A percentile compares a stretch with the other conserved stretches of the same genome.
phyloP scores from a whole-genome alignment of 1,140 invertebrate species.

The Anadara kagoshimensis region DNA sequence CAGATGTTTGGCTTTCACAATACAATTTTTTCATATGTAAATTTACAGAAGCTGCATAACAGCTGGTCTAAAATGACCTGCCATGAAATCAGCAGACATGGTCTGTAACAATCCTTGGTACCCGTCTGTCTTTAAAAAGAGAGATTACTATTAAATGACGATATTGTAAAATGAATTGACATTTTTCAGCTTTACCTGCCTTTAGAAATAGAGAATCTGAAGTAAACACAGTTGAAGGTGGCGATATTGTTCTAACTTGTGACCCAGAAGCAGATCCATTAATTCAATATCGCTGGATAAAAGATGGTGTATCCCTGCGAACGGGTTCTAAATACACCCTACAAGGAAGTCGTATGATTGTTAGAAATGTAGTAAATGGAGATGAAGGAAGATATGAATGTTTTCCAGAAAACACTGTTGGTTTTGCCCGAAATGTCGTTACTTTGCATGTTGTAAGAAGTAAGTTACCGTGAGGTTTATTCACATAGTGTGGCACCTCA shows the following conservation, averaged over 20 bases:
- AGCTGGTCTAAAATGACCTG: too few species aligned
- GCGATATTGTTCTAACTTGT: conserved; percentile 86
- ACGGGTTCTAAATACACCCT: conserved; percentile 61
- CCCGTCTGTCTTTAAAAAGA: too few species aligned
- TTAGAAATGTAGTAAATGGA: conserved; percentile 82
- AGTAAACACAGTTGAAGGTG: conserved; percentile 82
- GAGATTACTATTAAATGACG: too few species aligned
- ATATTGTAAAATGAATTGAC: too few species aligned
- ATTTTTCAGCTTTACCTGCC: not conserved
- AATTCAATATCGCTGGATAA: conserved; percentile 86
- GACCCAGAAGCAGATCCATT: conserved; percentile 85
- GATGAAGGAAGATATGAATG: conserved; percentile 94
- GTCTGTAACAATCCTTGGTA: too few species aligned
- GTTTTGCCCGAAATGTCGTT: conserved; percentile 53
- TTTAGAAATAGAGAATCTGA: conserved; percentile 14
- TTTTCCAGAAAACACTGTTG: conserved; percentile 84
- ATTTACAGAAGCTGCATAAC: too few species aligned
- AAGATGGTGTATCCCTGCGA: conserved; percentile 80
- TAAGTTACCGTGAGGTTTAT: too few species aligned
- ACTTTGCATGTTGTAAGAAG: not conserved
- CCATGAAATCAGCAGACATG: too few species aligned
- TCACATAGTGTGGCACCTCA: too few species aligned
- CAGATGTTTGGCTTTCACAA: too few species aligned
- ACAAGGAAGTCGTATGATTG: conserved; percentile 83
- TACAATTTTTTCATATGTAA: too few species aligned